Evolutionary conservation across 2,888 invertebrate genomes (phyloP).

Genomic region (Leptopterna dolabrata): DNA sequence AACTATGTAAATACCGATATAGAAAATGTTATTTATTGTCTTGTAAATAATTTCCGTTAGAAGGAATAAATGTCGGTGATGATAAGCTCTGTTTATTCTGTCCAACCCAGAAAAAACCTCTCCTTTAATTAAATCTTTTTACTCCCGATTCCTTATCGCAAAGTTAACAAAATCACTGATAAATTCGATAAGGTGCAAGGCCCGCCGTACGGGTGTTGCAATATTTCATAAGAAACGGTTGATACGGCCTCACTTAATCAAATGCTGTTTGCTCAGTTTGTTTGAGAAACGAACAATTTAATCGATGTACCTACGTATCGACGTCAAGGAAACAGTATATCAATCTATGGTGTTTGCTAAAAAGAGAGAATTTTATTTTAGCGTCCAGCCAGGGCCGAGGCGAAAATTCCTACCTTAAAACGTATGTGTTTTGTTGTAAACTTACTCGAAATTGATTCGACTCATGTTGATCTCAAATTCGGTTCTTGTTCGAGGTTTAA

Average conservation of each 20-base stretch:
- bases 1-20: constrained; percentile 55
- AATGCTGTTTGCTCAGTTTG: constrained; percentile 42
- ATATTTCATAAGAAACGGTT: constrained; percentile 36
- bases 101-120: constrained; percentile 41
- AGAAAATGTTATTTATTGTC: constrained; percentile 60
- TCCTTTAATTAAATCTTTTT: constrained; percentile 46
- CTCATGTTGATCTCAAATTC: too few relatives aligned
- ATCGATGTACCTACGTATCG: constrained; percentile 16
- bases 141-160: constrained; percentile 7
- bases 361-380: constrained; percentile 1
- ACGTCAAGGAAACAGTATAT: constrained; percentile 39
- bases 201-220: constrained; percentile 37
- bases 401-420: too few relatives aligned
- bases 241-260: constrained; percentile 49
- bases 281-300: constrained; percentile 34
- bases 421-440: too few relatives aligned
- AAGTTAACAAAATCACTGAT: constrained; percentile 48
- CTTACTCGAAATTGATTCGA: too few relatives aligned
- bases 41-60: constrained; percentile 58
- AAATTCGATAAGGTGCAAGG: constrained; percentile 25
- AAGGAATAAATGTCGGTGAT: constrained; percentile 49
- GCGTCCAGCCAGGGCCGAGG: not conserved
- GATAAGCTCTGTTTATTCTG: constrained; percentile 37
- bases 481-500: too few relatives aligned
- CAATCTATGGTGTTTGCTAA: constrained; percentile 19